A percentile compares a stretch with the other conserved stretches of the same genome.
phyloP scores from a whole-genome alignment of 2,888 invertebrate genomes.

The Phyto melanocephala region DNA sequence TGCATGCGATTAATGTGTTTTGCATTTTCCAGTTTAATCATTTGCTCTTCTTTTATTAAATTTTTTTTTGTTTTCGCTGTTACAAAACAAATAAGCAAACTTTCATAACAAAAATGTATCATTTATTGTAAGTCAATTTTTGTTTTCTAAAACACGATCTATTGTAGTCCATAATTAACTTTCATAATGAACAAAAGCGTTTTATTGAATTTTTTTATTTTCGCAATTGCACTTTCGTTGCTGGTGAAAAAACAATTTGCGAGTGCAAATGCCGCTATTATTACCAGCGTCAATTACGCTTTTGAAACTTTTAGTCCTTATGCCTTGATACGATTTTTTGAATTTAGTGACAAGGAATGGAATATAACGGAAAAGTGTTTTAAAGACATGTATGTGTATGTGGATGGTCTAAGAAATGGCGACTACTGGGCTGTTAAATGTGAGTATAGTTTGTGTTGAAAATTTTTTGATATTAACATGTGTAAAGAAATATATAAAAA shows the following conservation, averaged over 20 bases:
- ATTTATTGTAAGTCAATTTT: background rate
- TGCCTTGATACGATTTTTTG: slow-evolving; percentile 72
- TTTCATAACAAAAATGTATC: slow-evolving; percentile 43
- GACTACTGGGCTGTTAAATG: slow-evolving; percentile 73
- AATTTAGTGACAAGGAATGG: slow-evolving; percentile 74
- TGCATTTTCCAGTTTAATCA: slow-evolving; percentile 17
- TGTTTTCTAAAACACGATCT: background rate
- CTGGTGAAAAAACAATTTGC: background rate
- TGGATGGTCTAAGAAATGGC: slow-evolving; percentile 72
- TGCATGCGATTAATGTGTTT: slow-evolving; percentile 15
- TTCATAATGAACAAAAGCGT: slow-evolving; percentile 50
- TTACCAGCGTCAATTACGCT: slow-evolving; percentile 72
- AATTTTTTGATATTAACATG: no score
- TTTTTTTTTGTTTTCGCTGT: background rate
- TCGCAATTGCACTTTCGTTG: slow-evolving; percentile 3
- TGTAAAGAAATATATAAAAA: background rate
- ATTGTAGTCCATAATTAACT: slow-evolving; percentile 47
- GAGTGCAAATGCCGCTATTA: slow-evolving; percentile 59
- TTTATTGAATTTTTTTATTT: slow-evolving; percentile 16
- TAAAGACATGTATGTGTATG: slow-evolving; percentile 71
- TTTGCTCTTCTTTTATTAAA: background rate
- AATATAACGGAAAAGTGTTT: slow-evolving; percentile 73
- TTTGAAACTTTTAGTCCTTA: slow-evolving; percentile 74
- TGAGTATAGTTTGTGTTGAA: slow-evolving; percentile 58
- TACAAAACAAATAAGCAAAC: background rate